Evolutionary conservation across 2,113 vertebrate genomes (phyloP).

Genomic region (Hydrolagus affinis): DNA sequence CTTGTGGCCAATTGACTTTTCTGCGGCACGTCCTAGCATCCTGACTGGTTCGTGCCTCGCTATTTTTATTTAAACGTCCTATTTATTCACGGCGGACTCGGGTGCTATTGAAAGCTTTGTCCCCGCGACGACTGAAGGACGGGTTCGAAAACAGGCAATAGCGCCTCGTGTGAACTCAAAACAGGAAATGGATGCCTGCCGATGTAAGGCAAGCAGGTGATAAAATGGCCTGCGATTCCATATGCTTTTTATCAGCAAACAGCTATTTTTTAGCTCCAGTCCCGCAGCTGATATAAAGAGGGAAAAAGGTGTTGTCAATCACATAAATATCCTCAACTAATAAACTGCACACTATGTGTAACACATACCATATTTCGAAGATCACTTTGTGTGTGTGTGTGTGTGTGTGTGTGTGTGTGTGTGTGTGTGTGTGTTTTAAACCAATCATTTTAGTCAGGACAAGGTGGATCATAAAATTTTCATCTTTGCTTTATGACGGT

Average conservation of each 20-base stretch:
- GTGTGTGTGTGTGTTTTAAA: constrained; percentile 18
- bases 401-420: background rate
- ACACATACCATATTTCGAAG: constrained; percentile 1
- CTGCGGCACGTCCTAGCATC: background rate
- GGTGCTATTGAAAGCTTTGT: background rate
- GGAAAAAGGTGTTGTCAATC: constrained; percentile 21
- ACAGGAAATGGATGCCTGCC: background rate
- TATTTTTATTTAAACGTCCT: background rate
- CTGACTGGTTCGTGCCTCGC: background rate
- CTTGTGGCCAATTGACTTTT: background rate
- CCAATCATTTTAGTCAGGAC: constrained; percentile 9
- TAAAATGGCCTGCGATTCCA: background rate
- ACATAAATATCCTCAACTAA: constrained; percentile 23
- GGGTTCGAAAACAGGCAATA: background rate
- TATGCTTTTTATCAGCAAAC: constrained; percentile 15
- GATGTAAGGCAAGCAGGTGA: constrained; percentile 10
- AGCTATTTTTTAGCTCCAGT: background rate
- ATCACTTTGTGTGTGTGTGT: background rate
- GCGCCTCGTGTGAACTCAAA: too few relatives aligned
- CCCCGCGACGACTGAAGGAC: too few relatives aligned
- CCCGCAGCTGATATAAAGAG: background rate
- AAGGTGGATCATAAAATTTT: constrained; percentile 20
- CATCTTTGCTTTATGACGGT: background rate
- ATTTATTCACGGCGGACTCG: background rate
- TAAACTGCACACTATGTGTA: background rate